Base-by-base conservation (phyloP, 2,888 invertebrate genomes). In the Eugnorisma glareosa region DNA sequence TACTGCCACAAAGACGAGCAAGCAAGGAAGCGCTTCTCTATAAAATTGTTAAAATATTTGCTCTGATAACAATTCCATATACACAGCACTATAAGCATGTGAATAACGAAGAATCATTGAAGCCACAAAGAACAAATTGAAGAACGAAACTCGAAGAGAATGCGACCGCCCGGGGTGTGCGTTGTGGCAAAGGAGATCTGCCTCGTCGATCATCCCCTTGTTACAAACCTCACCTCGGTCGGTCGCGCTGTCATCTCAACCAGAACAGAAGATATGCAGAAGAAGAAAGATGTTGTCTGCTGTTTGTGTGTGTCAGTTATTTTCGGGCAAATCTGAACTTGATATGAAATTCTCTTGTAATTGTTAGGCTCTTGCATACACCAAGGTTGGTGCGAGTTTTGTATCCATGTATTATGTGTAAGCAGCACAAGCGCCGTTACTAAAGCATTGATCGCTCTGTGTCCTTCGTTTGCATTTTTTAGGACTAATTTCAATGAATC, bases 141-240 rank as follows among this genome's bases (percentile, higher is more conserved):
- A 54, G 51, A 51, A 51, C 11, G 24, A n/a, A 54, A n/a, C n/a
- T 54, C 6, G 40, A 66, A 77, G 75, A 74, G 11, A 24, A 79
- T 82, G 94, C 90, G 86, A 90, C 91, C 91, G 96, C 95, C 97
- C 95, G 91, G 90, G 92, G 97, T 97, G 97, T 97, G 97, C 94
- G 97, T 97, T 97, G 97, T 97, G 96, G 97, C 97, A 97, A 97
- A 96, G 96, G 97, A 97, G 97, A 97, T 97, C 95, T 94, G 95
- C 93, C 91, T 93, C 90, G 88, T 91, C 85, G 93, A 95, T 95
- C 94, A 97, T 97, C 97, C 97, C 97, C 97, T 97, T 97, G 97
- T 97, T 97, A 97, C 97, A 97, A 97, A 97, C 97, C 97, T 97
- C 97, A 97, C 97, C 97, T 97, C 95, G 94, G 97, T 96, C 94